Base-by-base conservation (phyloP, 2,113 vertebrate species). In the Dascyllus trimaculatus region DNA sequence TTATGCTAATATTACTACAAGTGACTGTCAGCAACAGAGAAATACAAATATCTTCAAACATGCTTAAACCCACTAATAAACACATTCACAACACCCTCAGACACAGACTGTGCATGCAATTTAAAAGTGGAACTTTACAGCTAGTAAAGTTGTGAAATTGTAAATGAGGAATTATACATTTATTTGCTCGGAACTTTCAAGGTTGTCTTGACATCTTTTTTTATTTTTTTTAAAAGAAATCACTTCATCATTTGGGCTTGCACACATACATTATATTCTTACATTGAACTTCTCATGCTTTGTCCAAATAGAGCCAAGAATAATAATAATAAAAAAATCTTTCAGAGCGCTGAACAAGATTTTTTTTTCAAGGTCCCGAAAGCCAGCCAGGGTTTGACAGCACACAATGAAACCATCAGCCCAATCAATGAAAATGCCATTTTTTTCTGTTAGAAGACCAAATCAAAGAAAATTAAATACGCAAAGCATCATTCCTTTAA, bases 1-100 rank as follows among this genome's bases (percentile, higher is more conserved):
- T 94, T 94, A 95, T 93, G 90, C 88, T 93, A 94, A 94, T 94
- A 90, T 89, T 88, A 66, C 88, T 85, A 75, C 75, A 84, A 90
- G 89, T 92, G 91, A 88, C 89, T 92, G 91, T 90, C 86, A 88
- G 87, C 83, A 78, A 73, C 74, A 71, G 66, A 82, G 79, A 88
- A 84, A 82, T 65, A 80, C 82, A 93, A 88, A 90, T 59, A 86
- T 88, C 71, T 84, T 85, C 75, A 88, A 82, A 91, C 53, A 67
- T 78, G 70, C 71, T 59, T 75, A 78, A 86, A 89, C 63, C 75
- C 82, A 73, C 61, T 82, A 83, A 81, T 82, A 83, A 69, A 78
- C 62, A 86, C 79, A 73, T 51, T 59, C 43, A 53, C 60, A 72
- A 64, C 38, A 74, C 14, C 70, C 48, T 70, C 65, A 38, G 48